Evolutionary conservation across 2,113 vertebrate species (phyloP).

Genomic region (Dolichallabes microphthalmus): DNA sequence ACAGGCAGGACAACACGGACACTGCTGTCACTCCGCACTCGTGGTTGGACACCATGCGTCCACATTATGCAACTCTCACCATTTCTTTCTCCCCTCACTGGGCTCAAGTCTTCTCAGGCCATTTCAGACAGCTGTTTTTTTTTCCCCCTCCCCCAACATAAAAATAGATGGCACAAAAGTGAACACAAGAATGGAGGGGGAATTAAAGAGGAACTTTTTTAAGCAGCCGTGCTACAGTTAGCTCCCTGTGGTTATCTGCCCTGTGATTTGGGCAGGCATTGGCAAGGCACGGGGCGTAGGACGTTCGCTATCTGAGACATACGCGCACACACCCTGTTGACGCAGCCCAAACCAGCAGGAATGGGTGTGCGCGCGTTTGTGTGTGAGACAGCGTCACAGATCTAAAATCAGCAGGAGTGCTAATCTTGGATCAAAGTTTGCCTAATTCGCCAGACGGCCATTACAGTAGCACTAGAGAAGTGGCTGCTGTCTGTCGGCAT

Average conservation of each 20-base stretch:
- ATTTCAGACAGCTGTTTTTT: slow-evolving; percentile 32
- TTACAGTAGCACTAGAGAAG: background rate
- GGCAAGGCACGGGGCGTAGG: slow-evolving; percentile 53
- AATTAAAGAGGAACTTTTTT: slow-evolving; percentile 51
- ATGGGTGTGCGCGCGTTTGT: background rate
- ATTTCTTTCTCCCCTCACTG: background rate
- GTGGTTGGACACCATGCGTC: background rate
- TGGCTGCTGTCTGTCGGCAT: background rate
- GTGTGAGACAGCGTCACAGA: slow-evolving; percentile 15
- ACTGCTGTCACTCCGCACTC: background rate
- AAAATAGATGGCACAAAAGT: slow-evolving; percentile 8
- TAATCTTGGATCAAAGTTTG: slow-evolving; percentile 10
- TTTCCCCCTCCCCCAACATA: background rate
- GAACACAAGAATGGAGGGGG: slow-evolving; percentile 37
- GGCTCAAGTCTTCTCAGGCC: background rate
- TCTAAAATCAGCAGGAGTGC: slow-evolving; percentile 1
- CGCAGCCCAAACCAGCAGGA: slow-evolving; percentile 19
- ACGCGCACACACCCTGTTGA: slow-evolving; percentile 35
- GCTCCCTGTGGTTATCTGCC: slow-evolving; percentile 51
- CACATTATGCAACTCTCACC: background rate
- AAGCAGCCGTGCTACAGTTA: slow-evolving; percentile 54
- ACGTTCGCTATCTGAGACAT: slow-evolving; percentile 8
- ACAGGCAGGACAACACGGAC: background rate
- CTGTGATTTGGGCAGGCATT: slow-evolving; percentile 55
- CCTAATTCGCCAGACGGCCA: background rate